Conservation (phyloP, 2,888 invertebrate genomes). For the Platycheirus rosarum region DNA sequence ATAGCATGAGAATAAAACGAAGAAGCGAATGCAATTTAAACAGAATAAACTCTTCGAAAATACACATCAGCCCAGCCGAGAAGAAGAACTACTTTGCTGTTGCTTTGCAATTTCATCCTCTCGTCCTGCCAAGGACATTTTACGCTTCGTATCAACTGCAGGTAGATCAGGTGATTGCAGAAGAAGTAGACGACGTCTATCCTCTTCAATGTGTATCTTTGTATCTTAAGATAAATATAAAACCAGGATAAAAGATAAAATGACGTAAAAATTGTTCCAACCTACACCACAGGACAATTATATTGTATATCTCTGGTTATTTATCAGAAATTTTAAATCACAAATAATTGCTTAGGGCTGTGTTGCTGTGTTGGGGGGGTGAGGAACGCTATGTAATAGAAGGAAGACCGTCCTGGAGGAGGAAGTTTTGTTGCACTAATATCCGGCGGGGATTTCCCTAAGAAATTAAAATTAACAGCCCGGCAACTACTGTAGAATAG, state of each 20-base stretch:
- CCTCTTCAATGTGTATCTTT: constrained; percentile 61
- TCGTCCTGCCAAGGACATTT: constrained; percentile 66
- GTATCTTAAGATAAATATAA: constrained; percentile 61
- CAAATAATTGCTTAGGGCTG: constrained; percentile 57
- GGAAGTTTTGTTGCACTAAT: constrained; percentile 65
- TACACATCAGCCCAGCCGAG: constrained; percentile 42
- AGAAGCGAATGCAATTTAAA: constrained; percentile 68
- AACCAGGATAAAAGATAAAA: constrained; percentile 74
- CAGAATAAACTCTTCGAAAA: constrained; percentile 59
- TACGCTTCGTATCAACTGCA: constrained; percentile 47
- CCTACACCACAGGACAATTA: constrained; percentile 45
- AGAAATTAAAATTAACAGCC: constrained; percentile 70
- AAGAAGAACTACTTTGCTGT: constrained; percentile 44
- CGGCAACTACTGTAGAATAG: constrained; percentile 43
- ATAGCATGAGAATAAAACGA: constrained; percentile 32
- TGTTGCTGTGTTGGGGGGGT: neutral
- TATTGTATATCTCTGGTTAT: constrained; percentile 50
- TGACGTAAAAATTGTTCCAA: constrained; percentile 66
- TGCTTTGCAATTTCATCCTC: constrained; percentile 66
- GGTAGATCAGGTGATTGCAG: constrained; percentile 70
- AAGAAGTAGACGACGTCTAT: constrained; percentile 57
- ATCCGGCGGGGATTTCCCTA: constrained; percentile 69
- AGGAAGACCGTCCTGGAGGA: constrained; percentile 3
- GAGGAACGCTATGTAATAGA: neutral
- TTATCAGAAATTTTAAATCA: constrained; percentile 70